These are phyloP conservation scores for Pogonomyrmex californicus DNA, from an alignment of 1,140 invertebrate genomes.

Conservation along the genomic window DNA sequence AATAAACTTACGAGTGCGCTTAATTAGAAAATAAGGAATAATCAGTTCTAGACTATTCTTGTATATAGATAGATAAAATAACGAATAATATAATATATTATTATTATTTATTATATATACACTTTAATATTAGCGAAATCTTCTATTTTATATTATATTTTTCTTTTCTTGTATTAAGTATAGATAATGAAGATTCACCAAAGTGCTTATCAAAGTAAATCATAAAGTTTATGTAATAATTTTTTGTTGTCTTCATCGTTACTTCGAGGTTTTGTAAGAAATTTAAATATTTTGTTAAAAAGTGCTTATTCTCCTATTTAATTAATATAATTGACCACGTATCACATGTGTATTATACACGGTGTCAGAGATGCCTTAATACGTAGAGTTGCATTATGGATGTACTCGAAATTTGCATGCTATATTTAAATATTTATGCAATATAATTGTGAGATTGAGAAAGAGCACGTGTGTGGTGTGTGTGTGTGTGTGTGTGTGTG, in stretches of 20 bases:
- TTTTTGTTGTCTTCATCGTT: not conserved
- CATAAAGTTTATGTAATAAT: not conserved
- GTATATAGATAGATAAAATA: conserved; percentile 1
- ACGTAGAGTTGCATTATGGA: not conserved
- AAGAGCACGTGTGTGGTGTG: no score
- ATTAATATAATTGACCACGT: no score
- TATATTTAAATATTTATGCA: not conserved
- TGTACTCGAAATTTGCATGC: not conserved
- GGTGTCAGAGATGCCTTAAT: not conserved
- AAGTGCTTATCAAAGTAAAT: not conserved
- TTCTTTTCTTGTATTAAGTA: not conserved
- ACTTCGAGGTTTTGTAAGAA: no score
- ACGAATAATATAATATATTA: not conserved
- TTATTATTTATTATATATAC: not conserved
- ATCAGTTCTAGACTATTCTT: conserved; percentile 26
- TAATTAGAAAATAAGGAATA: conserved; percentile 54
- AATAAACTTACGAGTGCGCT: conserved; percentile 33
- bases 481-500: no score
- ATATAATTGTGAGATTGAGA: no score
- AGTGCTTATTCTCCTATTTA: no score
- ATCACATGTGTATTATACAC: no score
- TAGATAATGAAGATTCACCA: not conserved
- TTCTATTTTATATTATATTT: not conserved
- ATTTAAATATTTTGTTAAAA: no score
- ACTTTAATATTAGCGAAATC: not conserved